phyloP scores from a whole-genome alignment of 2,888 invertebrate genomes.

The Noctua janthe region DNA sequence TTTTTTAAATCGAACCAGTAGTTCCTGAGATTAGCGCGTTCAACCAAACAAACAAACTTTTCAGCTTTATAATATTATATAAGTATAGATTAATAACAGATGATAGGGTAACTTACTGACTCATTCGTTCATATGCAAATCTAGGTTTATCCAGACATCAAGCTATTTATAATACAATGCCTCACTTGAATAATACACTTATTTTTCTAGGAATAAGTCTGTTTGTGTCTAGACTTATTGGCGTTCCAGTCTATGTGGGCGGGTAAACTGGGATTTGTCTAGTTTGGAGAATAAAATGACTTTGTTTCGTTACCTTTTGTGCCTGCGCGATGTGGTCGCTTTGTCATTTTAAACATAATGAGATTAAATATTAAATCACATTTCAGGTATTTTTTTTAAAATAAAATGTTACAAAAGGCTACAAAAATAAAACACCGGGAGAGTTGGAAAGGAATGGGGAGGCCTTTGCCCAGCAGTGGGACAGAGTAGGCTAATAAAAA shows the following conservation, averaged over 20 bases:
- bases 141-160: not conserved
- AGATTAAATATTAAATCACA: not conserved
- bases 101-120: not conserved
- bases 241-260: not conserved
- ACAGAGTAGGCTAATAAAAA: too few species aligned
- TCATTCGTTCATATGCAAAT: not conserved
- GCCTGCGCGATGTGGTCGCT: not conserved
- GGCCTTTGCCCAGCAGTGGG: too few species aligned
- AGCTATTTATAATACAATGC: not conserved
- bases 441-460: too few species aligned
- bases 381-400: too few species aligned
- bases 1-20: too few species aligned
- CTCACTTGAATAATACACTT: slow-evolving; percentile 1
- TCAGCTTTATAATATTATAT: too few species aligned
- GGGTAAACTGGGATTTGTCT: not conserved
- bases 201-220: slow-evolving; percentile 30
- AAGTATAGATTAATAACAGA: too few species aligned
- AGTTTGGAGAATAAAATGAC: not conserved
- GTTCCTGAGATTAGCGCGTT: too few species aligned
- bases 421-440: too few species aligned
- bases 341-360: not conserved
- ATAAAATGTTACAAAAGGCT: too few species aligned
- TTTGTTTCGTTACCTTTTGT: slow-evolving; percentile 3
- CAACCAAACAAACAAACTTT: too few species aligned
- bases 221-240: slow-evolving; percentile 11